Evolutionary conservation across 2,113 vertebrate species (phyloP).

Genomic region (Lipophrys pholis): DNA sequence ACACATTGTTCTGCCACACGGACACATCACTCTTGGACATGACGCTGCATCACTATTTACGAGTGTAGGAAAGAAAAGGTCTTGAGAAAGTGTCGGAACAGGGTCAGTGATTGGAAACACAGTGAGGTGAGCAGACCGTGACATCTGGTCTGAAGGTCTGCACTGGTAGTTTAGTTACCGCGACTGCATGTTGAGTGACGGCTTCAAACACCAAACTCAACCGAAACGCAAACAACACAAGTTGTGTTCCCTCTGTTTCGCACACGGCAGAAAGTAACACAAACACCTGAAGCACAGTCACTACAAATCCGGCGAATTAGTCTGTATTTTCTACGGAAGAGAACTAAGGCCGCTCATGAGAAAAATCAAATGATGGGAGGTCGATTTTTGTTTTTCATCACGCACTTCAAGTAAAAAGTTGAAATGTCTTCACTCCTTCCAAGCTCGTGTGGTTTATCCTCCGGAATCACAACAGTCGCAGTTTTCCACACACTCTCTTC

Average conservation of each 20-base stretch:
- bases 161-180: slow-evolving; percentile 41
- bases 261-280: slow-evolving; percentile 28
- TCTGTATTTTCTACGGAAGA: too few species aligned
- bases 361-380: too few species aligned
- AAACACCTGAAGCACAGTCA: slow-evolving; percentile 10
- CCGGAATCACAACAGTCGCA: too few species aligned
- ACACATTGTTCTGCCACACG: slow-evolving; percentile 4
- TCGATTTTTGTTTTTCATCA: too few species aligned
- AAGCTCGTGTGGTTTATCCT: too few species aligned
- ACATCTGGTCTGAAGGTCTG: slow-evolving; percentile 58
- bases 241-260: slow-evolving; percentile 62
- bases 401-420: too few species aligned
- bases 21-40: slow-evolving; percentile 16
- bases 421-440: too few species aligned
- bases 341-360: too few species aligned
- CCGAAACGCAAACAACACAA: slow-evolving; percentile 65
- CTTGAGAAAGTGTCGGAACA: slow-evolving; percentile 4
- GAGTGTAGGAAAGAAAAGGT: slow-evolving; percentile 5
- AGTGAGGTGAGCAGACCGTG: slow-evolving; percentile 24
- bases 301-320: too few species aligned
- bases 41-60: slow-evolving; percentile 27
- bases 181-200: slow-evolving; percentile 70
- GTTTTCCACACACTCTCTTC: too few species aligned
- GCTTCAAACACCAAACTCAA: slow-evolving; percentile 49
- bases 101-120: slow-evolving; percentile 19